Evolutionary conservation across 2,113 vertebrate species (phyloP), one percentile per base, ranked within the genome.

Genomic region (Pitta sordida): DNA sequence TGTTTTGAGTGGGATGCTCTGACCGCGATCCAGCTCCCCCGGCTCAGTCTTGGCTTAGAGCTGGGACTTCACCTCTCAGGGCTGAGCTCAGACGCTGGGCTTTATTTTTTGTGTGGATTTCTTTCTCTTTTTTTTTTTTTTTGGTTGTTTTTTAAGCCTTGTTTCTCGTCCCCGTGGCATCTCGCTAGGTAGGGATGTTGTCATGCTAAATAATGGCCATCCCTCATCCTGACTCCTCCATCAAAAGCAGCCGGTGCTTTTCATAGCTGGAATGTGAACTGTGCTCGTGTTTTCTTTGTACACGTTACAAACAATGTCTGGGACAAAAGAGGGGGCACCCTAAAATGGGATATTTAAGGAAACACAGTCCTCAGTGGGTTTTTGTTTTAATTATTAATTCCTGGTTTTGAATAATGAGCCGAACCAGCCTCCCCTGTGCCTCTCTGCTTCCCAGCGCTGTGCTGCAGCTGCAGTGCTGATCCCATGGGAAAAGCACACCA

Each of bases 1-100:
- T 78, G 92, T 86, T 85, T 18, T 36, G 69, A 86, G 91, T 30
- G 9, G 79, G 86, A 43, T 92, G 86, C 80, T 92, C 83, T 10
- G 30, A 46, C n/a, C 55, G 3, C 1, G 10, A 59, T 53, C 63
- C 4, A 0, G 32, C 73, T 65, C 49, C 29, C n/a, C 20, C 3
- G 0, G 30, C 55, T 92, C 11, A 3, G 0, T 51, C 56, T 65
- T 2, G 1, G 6, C 19, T 14, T 41, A 24, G 60, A 76, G 67
- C 80, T 74, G 49, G 32, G 77, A 73, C 32, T 53, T 78, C 27
- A 12, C 13, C 63, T 60, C 3, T n/a, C n/a, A 36, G 44, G 91
- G 53, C 55, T 88, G 65, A 37, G 51, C 85, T 21, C 62, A 39
- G 60, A 75, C 5, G 7, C 48, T 43, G 39, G 9, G 65, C 59